Conservation (phyloP, 2,113 vertebrate genomes). For the Fulica atra region DNA sequence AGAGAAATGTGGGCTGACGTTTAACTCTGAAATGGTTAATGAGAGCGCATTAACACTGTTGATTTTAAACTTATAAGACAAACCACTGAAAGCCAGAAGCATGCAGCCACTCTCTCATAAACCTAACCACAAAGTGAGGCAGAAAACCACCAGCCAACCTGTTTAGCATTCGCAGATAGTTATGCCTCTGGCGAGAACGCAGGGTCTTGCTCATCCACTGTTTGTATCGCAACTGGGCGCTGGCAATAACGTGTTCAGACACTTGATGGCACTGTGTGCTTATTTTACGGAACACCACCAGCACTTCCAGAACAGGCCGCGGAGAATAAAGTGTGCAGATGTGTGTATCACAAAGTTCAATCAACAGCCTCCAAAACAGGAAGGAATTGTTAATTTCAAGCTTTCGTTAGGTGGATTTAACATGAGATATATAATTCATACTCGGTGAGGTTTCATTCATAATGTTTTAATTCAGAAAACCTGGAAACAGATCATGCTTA, state of each 20-base stretch:
- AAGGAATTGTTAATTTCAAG: background rate
- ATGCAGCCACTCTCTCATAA: background rate
- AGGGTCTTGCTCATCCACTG: conserved; percentile 72
- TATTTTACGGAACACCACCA: conserved; percentile 69
- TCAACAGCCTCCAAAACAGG: conserved; percentile 53
- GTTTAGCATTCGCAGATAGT: conserved; percentile 70
- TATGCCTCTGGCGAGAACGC: conserved; percentile 78
- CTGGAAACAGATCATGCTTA: background rate
- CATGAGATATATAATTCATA: background rate
- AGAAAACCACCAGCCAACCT: conserved; percentile 53
- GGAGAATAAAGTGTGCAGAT: conserved; percentile 72
- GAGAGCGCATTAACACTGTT: background rate
- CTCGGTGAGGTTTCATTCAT: background rate
- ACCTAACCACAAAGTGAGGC: background rate
- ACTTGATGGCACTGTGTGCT: conserved; percentile 50
- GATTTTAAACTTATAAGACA: background rate
- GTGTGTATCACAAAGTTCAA: background rate
- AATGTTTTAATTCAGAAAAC: background rate
- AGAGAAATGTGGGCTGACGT: background rate
- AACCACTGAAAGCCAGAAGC: background rate
- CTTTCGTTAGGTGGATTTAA: background rate
- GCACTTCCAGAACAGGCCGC: conserved; percentile 57
- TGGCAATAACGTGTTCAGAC: conserved; percentile 64
- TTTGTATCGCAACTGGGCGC: conserved; percentile 6
- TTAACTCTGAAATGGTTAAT: background rate